Evolutionary conservation across 2,888 invertebrate species (phyloP).

Genomic region (Calliphora vomitoria): DNA sequence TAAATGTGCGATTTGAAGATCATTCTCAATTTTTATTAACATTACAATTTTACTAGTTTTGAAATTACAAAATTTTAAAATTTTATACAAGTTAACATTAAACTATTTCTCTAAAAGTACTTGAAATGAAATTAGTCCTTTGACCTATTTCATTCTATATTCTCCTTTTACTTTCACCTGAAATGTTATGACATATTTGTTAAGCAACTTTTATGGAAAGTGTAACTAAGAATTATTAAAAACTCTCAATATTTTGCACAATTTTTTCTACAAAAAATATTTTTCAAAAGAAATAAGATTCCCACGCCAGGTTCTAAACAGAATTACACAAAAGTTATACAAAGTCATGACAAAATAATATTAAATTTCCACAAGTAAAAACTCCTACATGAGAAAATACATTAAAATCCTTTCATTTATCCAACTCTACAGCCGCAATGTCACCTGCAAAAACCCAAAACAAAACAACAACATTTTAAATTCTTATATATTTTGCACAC

Average conservation of each 20-base stretch:
- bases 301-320: slow-evolving; percentile 50
- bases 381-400: background rate
- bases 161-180: too few relatives aligned
- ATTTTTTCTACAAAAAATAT: background rate
- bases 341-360: slow-evolving; percentile 73
- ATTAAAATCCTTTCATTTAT: slow-evolving; percentile 60
- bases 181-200: background rate
- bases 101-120: too few relatives aligned
- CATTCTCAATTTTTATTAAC: too few relatives aligned
- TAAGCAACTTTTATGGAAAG: background rate
- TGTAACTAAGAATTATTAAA: background rate
- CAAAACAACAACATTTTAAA: background rate
- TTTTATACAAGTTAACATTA: too few relatives aligned
- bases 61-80: too few relatives aligned
- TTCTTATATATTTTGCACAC: background rate
- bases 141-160: too few relatives aligned
- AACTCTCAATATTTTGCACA: slow-evolving; percentile 30
- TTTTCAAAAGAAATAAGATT: slow-evolving; percentile 19
- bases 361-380: slow-evolving; percentile 66
- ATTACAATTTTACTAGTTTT: too few relatives aligned
- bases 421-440: slow-evolving; percentile 49
- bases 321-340: slow-evolving; percentile 73
- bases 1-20: too few relatives aligned
- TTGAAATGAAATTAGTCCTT: too few relatives aligned
- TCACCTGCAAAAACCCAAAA: slow-evolving; percentile 60